These are phyloP conservation scores for Napeogenes inachia DNA, from an alignment of 2,888 invertebrate species.

Conservation along the genomic window DNA sequence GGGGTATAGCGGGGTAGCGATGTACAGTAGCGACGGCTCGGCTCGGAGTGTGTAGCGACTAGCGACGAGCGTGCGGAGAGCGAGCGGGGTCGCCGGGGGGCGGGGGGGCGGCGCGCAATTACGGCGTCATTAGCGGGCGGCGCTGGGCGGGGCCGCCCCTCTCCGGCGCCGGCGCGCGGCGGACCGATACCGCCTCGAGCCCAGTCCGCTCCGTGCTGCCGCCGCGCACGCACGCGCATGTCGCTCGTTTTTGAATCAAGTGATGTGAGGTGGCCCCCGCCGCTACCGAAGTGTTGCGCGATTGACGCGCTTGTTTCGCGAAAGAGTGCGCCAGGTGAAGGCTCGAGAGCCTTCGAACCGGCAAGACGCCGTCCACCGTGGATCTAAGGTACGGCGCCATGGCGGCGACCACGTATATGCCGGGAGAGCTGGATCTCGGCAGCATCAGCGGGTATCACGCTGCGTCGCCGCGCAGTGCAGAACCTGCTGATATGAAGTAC, in stretches of 20 bases:
- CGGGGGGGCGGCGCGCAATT: conserved; percentile 35
- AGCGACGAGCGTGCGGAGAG: conserved; percentile 29
- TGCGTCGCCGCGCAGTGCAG: conserved; percentile 91
- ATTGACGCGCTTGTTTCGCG: conserved; percentile 68
- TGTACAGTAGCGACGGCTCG: conserved; percentile 26
- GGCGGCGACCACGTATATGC: conserved; percentile 97
- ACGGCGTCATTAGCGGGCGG: conserved; percentile 42
- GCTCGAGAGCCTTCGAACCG: conserved; percentile 78
- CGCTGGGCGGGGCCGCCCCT: conserved; percentile 65
- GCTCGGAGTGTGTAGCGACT: conserved; percentile 30
- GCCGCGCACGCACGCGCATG: conserved; percentile 80
- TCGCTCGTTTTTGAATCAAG: conserved; percentile 66
- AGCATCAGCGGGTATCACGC: conserved; percentile 89
- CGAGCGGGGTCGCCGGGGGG: conserved; percentile 29
- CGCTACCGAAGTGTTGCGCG: conserved; percentile 73
- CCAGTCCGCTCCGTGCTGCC: conserved; percentile 73
- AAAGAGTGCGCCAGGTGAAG: conserved; percentile 71
- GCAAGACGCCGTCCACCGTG: conserved; percentile 81
- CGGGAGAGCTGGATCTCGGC: conserved; percentile 91
- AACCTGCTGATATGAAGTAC: conserved; percentile 97
- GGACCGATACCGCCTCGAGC: conserved; percentile 53
- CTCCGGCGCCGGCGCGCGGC: conserved; percentile 61
- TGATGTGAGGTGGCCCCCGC: conserved; percentile 77
- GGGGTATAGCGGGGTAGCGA: conserved; percentile 21
- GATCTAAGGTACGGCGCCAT: conserved; percentile 86